These are phyloP conservation scores for Drosophila fungiperda DNA, from an alignment of 2,888 invertebrate genomes.

Conservation along the genomic window DNA sequence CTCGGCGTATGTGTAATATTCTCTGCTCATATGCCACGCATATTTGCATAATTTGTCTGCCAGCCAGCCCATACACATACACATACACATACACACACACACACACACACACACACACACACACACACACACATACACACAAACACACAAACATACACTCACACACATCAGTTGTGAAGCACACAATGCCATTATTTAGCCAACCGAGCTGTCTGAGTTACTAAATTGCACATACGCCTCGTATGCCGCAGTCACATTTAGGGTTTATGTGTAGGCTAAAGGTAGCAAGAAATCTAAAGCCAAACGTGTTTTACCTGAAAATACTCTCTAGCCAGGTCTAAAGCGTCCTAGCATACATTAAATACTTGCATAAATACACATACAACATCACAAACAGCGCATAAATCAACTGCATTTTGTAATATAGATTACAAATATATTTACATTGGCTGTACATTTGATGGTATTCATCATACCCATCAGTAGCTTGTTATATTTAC, in stretches of 20 bases:
- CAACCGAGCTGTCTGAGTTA: conserved; percentile 74
- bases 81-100: conserved; percentile 14
- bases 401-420: neutral
- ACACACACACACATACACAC: conserved; percentile 3
- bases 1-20: conserved; percentile 77
- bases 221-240: conserved; percentile 76
- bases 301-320: neutral
- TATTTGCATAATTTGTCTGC: conserved; percentile 76
- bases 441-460: neutral
- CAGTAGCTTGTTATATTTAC: neutral
- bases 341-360: too few species aligned
- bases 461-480: neutral
- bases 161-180: neutral
- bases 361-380: neutral
- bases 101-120: conserved; percentile 4
- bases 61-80: conserved; percentile 7
- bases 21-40: conserved; percentile 67
- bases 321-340: neutral
- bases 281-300: conserved; percentile 8
- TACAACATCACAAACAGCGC: neutral
- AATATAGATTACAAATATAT: neutral
- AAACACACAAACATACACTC: conserved; percentile 5
- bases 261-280: conserved; percentile 17
- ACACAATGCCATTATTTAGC: conserved; percentile 72
- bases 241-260: conserved; percentile 51